phyloP scores from a whole-genome alignment of 2,113 vertebrate genomes.

The Tapirus terrestris region DNA sequence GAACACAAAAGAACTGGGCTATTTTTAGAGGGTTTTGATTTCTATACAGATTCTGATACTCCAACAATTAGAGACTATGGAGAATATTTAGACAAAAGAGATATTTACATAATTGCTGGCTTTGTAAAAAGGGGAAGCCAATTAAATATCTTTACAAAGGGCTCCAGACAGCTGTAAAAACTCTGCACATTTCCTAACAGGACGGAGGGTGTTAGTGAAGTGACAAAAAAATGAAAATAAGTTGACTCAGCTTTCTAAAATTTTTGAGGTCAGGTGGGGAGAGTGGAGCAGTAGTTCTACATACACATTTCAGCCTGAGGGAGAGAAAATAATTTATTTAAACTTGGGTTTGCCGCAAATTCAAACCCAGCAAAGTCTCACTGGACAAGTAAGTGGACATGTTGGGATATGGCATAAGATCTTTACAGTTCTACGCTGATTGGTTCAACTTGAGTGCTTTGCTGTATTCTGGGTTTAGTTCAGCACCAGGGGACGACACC shows the following conservation, averaged over 20 bases:
- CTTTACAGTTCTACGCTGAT: neutral
- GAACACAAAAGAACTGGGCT: neutral
- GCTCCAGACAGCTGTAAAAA: neutral
- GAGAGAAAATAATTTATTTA: neutral
- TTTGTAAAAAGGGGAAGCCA: neutral
- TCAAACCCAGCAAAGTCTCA: neutral
- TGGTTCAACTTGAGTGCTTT: neutral
- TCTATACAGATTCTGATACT: neutral
- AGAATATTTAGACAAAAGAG: neutral
- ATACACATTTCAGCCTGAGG: neutral
- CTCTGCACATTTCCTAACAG: neutral
- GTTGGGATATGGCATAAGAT: neutral
- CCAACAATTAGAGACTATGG: neutral
- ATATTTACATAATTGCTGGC: neutral
- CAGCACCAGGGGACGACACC: neutral
- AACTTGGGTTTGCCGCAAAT: neutral
- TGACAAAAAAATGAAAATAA: neutral
- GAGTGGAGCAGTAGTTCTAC: neutral
- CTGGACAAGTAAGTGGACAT: neutral
- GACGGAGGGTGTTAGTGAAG: neutral
- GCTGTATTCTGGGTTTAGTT: neutral
- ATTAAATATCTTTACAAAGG: neutral
- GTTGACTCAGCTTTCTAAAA: neutral
- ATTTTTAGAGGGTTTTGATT: neutral
- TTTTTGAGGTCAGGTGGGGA: neutral